phyloP scores from a whole-genome alignment of 1,140 invertebrate genomes.

The Drosophila virilis region DNA sequence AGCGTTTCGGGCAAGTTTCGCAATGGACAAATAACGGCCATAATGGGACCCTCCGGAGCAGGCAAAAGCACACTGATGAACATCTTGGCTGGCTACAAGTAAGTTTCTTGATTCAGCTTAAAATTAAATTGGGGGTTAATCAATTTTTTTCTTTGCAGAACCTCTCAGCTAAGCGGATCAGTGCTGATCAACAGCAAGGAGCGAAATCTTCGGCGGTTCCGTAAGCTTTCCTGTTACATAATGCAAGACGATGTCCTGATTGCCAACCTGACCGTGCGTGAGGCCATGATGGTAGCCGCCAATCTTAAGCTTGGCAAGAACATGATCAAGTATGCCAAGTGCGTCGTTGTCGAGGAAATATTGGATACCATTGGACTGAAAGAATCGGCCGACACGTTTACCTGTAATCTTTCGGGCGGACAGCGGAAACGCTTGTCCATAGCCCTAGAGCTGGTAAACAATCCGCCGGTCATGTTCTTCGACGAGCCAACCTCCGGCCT shows the following conservation, averaged over 20 bases:
- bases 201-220: slow-evolving; percentile 92
- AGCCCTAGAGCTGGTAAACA: slow-evolving; percentile 92
- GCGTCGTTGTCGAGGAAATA: slow-evolving; percentile 92
- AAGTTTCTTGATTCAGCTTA: slow-evolving; percentile 81
- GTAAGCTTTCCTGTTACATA: slow-evolving; percentile 97
- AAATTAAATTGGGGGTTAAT: not conserved
- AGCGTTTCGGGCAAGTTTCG: slow-evolving; percentile 93
- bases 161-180: slow-evolving; percentile 90
- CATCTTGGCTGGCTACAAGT: slow-evolving; percentile 95
- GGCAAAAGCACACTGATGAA: slow-evolving; percentile 97
- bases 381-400: slow-evolving; percentile 91
- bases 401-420: slow-evolving; percentile 94
- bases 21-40: slow-evolving; percentile 93
- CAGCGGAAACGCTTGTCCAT: slow-evolving; percentile 97
- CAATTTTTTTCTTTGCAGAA: slow-evolving; percentile 85
- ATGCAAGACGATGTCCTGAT: slow-evolving; percentile 98
- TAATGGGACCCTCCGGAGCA: slow-evolving; percentile 97
- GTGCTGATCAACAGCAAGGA: slow-evolving; percentile 94
- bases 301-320: slow-evolving; percentile 95
- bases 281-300: slow-evolving; percentile 94
- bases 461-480: slow-evolving; percentile 98
- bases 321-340: slow-evolving; percentile 89
- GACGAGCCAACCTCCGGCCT: slow-evolving; percentile 98
- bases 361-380: slow-evolving; percentile 90
- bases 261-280: slow-evolving; percentile 93